These are phyloP conservation scores for Poecilia velifera DNA, from an alignment of 2,797 vertebrate genomes.

Conservation along the genomic window DNA sequence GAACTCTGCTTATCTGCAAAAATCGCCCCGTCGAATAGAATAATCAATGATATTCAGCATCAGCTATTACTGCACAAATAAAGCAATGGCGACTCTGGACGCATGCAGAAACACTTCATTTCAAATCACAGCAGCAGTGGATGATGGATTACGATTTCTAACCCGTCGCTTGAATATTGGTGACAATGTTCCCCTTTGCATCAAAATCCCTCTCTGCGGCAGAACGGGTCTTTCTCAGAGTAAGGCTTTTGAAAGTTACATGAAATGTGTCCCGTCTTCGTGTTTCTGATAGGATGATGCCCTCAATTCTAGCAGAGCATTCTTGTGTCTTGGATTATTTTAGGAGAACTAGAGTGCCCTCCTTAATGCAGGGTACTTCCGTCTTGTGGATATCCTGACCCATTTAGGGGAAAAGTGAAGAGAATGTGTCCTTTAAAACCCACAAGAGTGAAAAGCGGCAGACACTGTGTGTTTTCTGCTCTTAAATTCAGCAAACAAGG, in stretches of 20 bases:
- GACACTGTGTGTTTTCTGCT: conserved; percentile 15
- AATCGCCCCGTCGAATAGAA: conserved; percentile 53
- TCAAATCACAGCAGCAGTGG: conserved; percentile 33
- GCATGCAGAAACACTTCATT: conserved; percentile 60
- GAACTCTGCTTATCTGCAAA: conserved; percentile 69
- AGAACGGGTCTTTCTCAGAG: background rate
- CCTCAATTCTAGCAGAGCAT: conserved; percentile 51
- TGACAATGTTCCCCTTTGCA: conserved; percentile 45
- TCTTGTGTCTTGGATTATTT: conserved; percentile 52
- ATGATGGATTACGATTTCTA: conserved; percentile 62
- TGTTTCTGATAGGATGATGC: conserved; percentile 19
- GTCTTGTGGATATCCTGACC: conserved; percentile 68
- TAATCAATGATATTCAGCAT: conserved; percentile 73
- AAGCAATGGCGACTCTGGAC: conserved; percentile 63
- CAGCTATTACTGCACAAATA: conserved; percentile 64
- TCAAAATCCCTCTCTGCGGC: conserved; percentile 38
- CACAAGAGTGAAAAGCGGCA: conserved; percentile 22
- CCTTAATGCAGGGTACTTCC: conserved; percentile 59
- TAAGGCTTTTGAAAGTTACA: conserved; percentile 24
- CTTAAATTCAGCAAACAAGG: conserved; percentile 32
- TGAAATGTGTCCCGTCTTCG: conserved; percentile 23
- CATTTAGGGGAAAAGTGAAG: conserved; percentile 52
- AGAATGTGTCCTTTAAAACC: conserved; percentile 25
- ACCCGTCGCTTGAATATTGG: conserved; percentile 36
- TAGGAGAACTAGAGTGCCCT: conserved; percentile 58